A percentile compares a stretch with the other conserved stretches of the same genome.
Evolutionary conservation across 2,797 vertebrate genomes (phyloP).

Genomic region (Acropternis orthonyx): DNA sequence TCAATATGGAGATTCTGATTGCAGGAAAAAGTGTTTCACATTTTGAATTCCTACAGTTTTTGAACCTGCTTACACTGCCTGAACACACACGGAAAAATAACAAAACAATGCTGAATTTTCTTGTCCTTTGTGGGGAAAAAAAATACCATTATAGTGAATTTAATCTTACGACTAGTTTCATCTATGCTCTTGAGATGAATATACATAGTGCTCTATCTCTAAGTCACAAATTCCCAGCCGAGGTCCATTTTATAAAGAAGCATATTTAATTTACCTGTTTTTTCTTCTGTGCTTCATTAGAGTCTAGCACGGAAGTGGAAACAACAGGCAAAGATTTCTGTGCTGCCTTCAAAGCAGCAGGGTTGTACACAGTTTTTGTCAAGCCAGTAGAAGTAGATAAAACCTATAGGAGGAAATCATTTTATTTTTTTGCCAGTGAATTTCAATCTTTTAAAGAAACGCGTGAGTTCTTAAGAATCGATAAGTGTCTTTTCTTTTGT

Average conservation of each 20-base stretch:
- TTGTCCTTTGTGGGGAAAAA: neutral
- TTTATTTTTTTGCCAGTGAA: conserved; percentile 68
- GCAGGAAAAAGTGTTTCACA: neutral
- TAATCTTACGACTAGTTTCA: neutral
- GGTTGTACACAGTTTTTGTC: conserved; percentile 98
- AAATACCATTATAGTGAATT: neutral
- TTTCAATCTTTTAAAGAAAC: neutral
- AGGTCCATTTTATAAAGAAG: conserved; percentile 55
- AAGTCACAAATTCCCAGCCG: conserved; percentile 18
- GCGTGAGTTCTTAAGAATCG: neutral
- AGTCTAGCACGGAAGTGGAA: conserved; percentile 78
- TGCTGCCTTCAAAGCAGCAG: conserved; percentile 89
- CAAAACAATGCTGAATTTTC: neutral
- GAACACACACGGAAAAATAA: neutral
- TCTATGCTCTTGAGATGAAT: neutral
- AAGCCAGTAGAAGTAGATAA: conserved; percentile 94
- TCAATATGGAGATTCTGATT: neutral
- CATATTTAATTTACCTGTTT: conserved; percentile 85
- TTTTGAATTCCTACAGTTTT: neutral
- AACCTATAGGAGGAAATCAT: conserved; percentile 83
- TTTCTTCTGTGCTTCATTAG: conserved; percentile 89
- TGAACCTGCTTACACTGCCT: neutral
- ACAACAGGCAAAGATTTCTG: conserved; percentile 84
- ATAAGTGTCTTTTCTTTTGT: conserved; percentile 9
- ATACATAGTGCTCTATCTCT: neutral